Conservation (phyloP, 2,797 vertebrate genomes). For the Lophura swinhoii region DNA sequence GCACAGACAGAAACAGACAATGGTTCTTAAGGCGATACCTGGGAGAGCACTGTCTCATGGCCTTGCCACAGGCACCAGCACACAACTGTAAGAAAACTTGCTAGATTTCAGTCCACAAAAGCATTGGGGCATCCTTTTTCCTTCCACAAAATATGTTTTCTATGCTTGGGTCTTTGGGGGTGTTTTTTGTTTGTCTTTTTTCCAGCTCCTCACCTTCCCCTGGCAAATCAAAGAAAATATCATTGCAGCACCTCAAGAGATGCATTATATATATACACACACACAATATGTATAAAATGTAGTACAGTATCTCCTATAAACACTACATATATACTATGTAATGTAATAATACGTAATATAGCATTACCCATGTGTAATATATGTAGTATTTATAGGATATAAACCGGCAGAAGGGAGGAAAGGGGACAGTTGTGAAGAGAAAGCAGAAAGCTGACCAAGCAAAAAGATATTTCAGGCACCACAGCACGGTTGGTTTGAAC, state of each 20-base stretch:
- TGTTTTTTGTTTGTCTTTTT: background rate
- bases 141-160: background rate
- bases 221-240: background rate
- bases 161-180: background rate
- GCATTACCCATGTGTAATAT: too few species aligned
- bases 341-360: too few species aligned
- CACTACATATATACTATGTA: too few species aligned
- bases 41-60: background rate
- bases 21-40: background rate
- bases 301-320: too few species aligned
- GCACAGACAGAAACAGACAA: background rate
- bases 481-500: background rate
- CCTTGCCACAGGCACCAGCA: background rate
- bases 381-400: too few species aligned
- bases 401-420: too few species aligned
- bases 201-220: background rate
- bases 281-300: too few species aligned
- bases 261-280: background rate
- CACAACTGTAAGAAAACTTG: background rate
- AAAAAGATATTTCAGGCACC: background rate
- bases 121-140: background rate
- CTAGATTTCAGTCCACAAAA: background rate
- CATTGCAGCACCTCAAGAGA: background rate
- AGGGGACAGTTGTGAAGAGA: rapidly evolving
- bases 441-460: background rate